A percentile compares a stretch with the other conserved stretches of the same genome.
Conservation (phyloP, 2,113 vertebrate species). For the Pitta sordida region DNA sequence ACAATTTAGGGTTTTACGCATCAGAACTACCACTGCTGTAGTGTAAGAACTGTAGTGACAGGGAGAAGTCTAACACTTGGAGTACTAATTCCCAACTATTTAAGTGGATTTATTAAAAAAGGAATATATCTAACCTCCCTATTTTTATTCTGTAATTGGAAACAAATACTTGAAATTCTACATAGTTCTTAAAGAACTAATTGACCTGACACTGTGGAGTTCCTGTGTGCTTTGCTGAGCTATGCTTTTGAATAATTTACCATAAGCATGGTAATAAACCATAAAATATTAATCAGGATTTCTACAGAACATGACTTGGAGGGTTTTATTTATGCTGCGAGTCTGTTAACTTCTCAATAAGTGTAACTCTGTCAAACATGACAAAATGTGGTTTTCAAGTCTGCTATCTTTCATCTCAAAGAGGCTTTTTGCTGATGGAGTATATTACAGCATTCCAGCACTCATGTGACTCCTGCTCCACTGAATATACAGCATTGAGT, state of each 20-base stretch:
- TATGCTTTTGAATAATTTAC: conserved; percentile 64
- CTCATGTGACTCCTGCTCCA: not conserved
- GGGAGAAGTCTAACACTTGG: not conserved
- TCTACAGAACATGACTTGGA: not conserved
- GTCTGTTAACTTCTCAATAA: conserved; percentile 13
- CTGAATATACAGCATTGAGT: not conserved
- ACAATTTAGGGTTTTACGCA: not conserved
- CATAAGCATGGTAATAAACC: conserved; percentile 48
- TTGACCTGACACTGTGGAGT: conserved; percentile 61
- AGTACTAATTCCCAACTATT: not conserved
- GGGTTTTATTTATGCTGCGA: not conserved
- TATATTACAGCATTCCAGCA: not conserved
- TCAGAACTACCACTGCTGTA: not conserved
- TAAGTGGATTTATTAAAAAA: not conserved
- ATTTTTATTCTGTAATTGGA: not conserved
- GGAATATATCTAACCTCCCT: not conserved
- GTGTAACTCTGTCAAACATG: not conserved
- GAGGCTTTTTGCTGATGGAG: not conserved
- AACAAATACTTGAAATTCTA: conserved; percentile 29
- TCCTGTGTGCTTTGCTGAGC: not conserved
- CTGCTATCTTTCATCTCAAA: not conserved
- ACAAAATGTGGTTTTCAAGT: not conserved
- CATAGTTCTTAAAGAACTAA: conserved; percentile 34
- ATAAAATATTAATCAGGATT: conserved; percentile 62
- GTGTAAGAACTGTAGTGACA: not conserved